Conservation (phyloP, 1,140 invertebrate species). For the Drosophila micromelanica region DNA sequence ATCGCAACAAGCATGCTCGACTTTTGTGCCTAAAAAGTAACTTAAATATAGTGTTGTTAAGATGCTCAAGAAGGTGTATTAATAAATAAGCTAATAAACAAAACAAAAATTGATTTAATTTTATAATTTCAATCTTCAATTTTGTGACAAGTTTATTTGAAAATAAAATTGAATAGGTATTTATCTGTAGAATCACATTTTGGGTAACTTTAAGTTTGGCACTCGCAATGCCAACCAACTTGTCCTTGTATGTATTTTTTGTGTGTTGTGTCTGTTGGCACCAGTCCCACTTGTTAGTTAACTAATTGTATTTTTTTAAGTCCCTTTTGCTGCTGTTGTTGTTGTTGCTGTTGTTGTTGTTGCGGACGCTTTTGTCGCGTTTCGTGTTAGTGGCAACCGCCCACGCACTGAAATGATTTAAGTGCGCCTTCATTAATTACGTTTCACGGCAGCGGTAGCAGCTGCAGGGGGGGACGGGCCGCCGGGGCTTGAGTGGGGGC, state of each 20-base stretch:
- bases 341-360: slow-evolving; percentile 25
- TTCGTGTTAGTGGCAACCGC: slow-evolving; percentile 40
- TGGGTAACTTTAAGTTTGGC: slow-evolving; percentile 1
- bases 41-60: too few species aligned
- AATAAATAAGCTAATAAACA: too few species aligned
- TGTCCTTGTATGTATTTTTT: slow-evolving; percentile 32
- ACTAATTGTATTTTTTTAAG: slow-evolving; percentile 74
- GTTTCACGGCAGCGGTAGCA: slow-evolving; percentile 50
- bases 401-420: slow-evolving; percentile 81
- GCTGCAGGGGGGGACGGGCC: neutral
- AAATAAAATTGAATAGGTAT: too few species aligned
- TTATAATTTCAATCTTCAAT: too few species aligned
- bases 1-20: neutral
- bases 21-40: too few species aligned
- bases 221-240: neutral
- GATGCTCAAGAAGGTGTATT: too few species aligned
- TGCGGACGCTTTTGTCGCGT: slow-evolving; percentile 42
- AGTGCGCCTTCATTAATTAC: slow-evolving; percentile 81
- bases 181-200: too few species aligned
- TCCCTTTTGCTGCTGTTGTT: slow-evolving; percentile 15
- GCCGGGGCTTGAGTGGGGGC: neutral
- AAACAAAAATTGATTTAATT: too few species aligned
- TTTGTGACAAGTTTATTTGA: too few species aligned
- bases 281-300: slow-evolving; percentile 74
- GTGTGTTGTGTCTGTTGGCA: slow-evolving; percentile 36